Base-by-base conservation (phyloP, 2,113 vertebrate species). In the Helogale parvula region DNA sequence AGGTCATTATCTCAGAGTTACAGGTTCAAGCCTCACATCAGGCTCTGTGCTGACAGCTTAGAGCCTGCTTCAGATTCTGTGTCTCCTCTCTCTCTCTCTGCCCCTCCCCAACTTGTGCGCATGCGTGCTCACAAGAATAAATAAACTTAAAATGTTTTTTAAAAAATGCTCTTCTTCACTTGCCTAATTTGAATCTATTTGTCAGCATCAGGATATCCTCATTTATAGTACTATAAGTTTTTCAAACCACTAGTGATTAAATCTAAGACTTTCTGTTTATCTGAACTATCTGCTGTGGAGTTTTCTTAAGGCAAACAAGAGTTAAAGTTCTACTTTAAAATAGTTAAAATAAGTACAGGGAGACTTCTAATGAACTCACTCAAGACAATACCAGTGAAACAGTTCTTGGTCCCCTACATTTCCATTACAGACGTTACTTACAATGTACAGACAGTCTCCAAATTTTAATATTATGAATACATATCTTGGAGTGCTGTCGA, bases 301-400 rank as follows among this genome's bases (percentile, higher is more conserved):
- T n/a, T 63, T 82, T 91, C 45, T 71, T 93, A 87, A 95, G 71
- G 65, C 68, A 93, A 90, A 97, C 82, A 33, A 65, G 82, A 93
- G 68, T 66, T 94, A 47, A 87, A 35, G 50, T 93, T 96, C 85
- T 85, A 52, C 47, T 76, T 92, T 92, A 69, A 97, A 38, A 93
- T 86, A 17, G 13, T 93, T 77, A 45, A 88, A 71, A 45, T 88
- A 65, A 93, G 76, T 83, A 76, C 21, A 89, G 3, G 87, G 17
- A 89, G 19, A 65, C 21, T 35, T 52, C 38, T 77, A 25, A 87
- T 71, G 63, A 66, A 76, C 38, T 82, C 33, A 29, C 0, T 27
- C 57, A 93, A 88, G 38, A 52, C 33, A 84, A 69, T 27, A 80
- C 12, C 29, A 88, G 86, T 50, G 21, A 76, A 50, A 38, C n/a